A percentile compares a stretch with the other conserved stretches of the same genome.
Conservation (phyloP, 2,888 invertebrate genomes). For the Dendrolimus houi region DNA sequence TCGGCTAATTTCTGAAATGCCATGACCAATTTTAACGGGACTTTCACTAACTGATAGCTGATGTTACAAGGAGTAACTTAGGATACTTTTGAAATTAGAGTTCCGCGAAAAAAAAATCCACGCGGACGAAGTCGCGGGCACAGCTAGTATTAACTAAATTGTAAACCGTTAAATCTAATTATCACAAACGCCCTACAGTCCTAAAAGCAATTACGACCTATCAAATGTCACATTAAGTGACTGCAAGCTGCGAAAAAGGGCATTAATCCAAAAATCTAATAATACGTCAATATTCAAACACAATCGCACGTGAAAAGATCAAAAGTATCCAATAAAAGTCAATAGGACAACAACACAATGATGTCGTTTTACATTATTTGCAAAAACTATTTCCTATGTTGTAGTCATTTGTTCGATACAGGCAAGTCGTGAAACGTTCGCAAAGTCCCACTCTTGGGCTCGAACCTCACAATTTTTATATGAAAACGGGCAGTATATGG, state of each 20-base stretch:
- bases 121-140: no score
- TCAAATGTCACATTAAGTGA: conserved; percentile 1
- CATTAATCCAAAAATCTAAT: conserved; percentile 12
- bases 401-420: background rate
- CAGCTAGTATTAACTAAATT: background rate
- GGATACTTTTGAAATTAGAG: no score
- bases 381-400: conserved; percentile 12
- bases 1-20: no score
- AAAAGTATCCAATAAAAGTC: conserved; percentile 6
- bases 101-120: no score
- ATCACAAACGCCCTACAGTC: background rate
- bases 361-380: conserved; percentile 12
- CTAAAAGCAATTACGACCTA: background rate
- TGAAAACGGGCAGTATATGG: no score
- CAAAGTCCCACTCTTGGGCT: no score
- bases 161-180: background rate
- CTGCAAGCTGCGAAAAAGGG: background rate
- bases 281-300: conserved; percentile 14
- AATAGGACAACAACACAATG: conserved; percentile 14
- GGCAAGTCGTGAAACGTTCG: background rate
- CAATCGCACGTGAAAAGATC: conserved; percentile 1
- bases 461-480: no score
- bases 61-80: no score
- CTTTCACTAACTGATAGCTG: no score
- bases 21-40: no score